A percentile compares a stretch with the other conserved stretches of the same genome.
These are phyloP conservation scores for Tribolium freemani DNA, from an alignment of 2,888 invertebrate genomes.

Conservation along the genomic window DNA sequence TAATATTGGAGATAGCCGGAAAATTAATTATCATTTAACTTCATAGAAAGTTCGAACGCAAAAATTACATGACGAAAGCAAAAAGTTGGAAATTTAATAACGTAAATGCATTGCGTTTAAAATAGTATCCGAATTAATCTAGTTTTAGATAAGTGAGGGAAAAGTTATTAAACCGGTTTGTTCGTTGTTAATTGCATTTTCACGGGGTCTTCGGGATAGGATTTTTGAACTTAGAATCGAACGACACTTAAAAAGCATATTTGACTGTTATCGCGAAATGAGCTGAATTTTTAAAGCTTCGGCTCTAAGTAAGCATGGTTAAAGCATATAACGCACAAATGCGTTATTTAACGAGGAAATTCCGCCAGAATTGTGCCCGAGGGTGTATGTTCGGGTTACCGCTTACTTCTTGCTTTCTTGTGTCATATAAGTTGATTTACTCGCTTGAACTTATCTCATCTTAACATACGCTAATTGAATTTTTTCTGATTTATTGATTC, in stretches of 20 bases:
- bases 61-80: neutral
- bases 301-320: constrained; percentile 46
- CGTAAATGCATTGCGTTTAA: constrained; percentile 14
- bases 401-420: constrained; percentile 45
- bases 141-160: neutral
- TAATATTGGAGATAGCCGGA: constrained; percentile 11
- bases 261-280: constrained; percentile 21
- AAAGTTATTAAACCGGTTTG: constrained; percentile 13
- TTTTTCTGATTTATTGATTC: neutral
- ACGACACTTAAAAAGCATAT: constrained; percentile 19
- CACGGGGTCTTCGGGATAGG: constrained; percentile 7
- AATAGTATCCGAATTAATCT: constrained; percentile 11
- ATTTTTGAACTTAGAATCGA: constrained; percentile 5
- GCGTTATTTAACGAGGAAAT: constrained; percentile 49
- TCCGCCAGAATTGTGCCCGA: constrained; percentile 45
- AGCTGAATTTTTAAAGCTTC: constrained; percentile 46
- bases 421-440: constrained; percentile 45
- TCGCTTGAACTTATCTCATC: constrained; percentile 30
- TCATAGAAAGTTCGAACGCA: neutral
- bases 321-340: constrained; percentile 48
- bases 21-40: constrained; percentile 30
- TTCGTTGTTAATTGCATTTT: constrained; percentile 22
- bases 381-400: constrained; percentile 47
- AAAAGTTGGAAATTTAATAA: constrained; percentile 23
- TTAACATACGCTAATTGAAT: constrained; percentile 26